These are phyloP conservation scores for Heliconius eleuchia DNA, from an alignment of 1,140 invertebrate genomes.

Conservation along the genomic window DNA sequence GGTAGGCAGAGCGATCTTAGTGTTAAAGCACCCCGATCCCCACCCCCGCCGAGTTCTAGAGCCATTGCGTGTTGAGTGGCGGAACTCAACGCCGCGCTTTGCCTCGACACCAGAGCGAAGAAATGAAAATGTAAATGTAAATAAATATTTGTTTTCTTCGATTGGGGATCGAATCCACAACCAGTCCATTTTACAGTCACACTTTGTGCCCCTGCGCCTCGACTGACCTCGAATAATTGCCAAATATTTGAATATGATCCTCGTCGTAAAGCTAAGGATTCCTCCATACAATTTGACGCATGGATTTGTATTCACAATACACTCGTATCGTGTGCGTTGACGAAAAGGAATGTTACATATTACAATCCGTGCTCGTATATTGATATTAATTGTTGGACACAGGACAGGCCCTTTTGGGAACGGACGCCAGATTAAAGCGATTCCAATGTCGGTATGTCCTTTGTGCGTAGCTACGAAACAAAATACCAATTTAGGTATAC, in stretches of 20 bases:
- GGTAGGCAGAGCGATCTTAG: no score
- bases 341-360: constrained; percentile 29
- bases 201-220: no score
- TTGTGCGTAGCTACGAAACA: constrained; percentile 47
- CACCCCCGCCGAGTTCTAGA: no score
- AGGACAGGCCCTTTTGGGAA: constrained; percentile 43
- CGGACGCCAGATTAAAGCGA: constrained; percentile 57
- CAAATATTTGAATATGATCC: background rate
- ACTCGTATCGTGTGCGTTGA: background rate
- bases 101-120: no score
- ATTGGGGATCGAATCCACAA: no score
- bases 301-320: constrained; percentile 5
- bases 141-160: no score
- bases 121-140: no score
- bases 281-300: background rate
- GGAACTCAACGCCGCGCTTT: no score
- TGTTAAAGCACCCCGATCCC: no score
- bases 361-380: constrained; percentile 37
- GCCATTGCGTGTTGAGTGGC: no score
- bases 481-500: constrained; percentile 2
- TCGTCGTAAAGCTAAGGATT: background rate
- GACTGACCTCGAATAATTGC: background rate
- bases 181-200: no score
- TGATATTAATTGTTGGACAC: constrained; percentile 62
- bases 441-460: constrained; percentile 58